Base-by-base conservation (phyloP, 37 sponge, comb jelly and placozoan genomes). In the Axinella damicornis region DNA sequence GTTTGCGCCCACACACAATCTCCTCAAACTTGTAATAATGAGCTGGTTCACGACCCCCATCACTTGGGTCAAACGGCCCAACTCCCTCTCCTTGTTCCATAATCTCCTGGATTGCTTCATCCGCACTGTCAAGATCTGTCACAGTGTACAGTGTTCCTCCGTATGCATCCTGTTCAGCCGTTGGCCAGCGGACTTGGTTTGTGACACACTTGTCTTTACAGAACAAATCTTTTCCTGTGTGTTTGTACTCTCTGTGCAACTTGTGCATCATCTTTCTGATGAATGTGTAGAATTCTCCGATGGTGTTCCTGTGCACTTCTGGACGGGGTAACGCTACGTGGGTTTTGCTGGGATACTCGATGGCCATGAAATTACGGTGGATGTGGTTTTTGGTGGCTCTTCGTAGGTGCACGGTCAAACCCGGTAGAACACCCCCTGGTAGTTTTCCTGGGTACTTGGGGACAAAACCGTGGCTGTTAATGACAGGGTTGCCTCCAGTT, bases 31-130 rank as follows among this genome's bases (percentile, higher is more conserved):
- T 61, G 46, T 85, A 90, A 28, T 68, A 90, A 40, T 90, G 90
- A 25, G 74, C 85, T 12, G 78, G 56, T 17, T 38, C 18, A 0
- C 12, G 12, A 4, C 22, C 73, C 19, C 24, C 40, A 11, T 36
- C 17, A 14, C 19, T 79, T 15, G 85, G 85, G 35, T 90, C 74
- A 35, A 73, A 13, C 20, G 65, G 73, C 21, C 69, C 57, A 40
- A 73, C 68, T 20, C 90, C 90, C 79, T 90, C 90, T 13, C 90
- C 90, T 28, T 90, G 90, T 36, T 90, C 85, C 17, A 57, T 46
- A 19, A 90, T 78, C 28, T 59, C 56, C 11, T 24, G 0, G 19
- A 90, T 85, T 20, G 73, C 90, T 27, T 16, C 35, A 15, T 38
- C 9, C 6, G 90, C 46, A 12, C 6, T 46, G 4, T 46, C 46